A percentile compares a stretch with the other conserved stretches of the same genome.
phyloP scores from a whole-genome alignment of 23 tunicate species.

The Trididemnum clinides region DNA sequence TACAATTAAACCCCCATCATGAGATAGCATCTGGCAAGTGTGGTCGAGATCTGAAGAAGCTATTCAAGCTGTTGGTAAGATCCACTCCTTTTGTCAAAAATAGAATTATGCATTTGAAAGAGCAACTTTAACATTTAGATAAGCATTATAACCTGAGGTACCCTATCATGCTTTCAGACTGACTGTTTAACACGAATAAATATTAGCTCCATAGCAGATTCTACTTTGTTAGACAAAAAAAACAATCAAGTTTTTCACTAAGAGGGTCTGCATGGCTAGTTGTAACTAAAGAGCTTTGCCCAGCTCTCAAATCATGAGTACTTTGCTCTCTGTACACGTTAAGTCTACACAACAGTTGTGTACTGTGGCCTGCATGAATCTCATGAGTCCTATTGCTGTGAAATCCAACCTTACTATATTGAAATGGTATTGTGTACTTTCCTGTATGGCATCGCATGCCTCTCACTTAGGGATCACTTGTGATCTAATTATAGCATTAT shows the following conservation, averaged over 20 bases:
- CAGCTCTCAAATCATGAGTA: conserved; percentile 6
- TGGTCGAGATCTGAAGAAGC: neutral
- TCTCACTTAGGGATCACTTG: conserved; percentile 28
- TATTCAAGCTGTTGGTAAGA: neutral
- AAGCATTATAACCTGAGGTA: neutral
- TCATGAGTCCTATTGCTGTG: conserved; percentile 16
- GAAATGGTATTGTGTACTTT: conserved; percentile 11
- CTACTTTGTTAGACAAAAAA: conserved; percentile 1
- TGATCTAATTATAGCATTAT: conserved; percentile 13
- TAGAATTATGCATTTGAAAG: conserved; percentile 1
- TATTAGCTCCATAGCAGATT: neutral
- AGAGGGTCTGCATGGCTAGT: neutral
- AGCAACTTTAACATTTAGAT: neutral
- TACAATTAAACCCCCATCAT: neutral
- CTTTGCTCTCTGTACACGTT: neutral
- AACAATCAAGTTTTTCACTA: neutral
- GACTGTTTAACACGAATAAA: neutral
- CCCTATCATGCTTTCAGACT: conserved; percentile 7
- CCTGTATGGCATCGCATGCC: conserved; percentile 45
- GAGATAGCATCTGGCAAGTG: neutral
- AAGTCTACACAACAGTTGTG: neutral
- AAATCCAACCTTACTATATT: neutral
- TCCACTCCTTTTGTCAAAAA: neutral
- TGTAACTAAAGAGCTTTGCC: neutral
- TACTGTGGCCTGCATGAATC: neutral